These are phyloP conservation scores for Atherix ibis DNA, from an alignment of 2,888 invertebrate genomes.

Conservation along the genomic window DNA sequence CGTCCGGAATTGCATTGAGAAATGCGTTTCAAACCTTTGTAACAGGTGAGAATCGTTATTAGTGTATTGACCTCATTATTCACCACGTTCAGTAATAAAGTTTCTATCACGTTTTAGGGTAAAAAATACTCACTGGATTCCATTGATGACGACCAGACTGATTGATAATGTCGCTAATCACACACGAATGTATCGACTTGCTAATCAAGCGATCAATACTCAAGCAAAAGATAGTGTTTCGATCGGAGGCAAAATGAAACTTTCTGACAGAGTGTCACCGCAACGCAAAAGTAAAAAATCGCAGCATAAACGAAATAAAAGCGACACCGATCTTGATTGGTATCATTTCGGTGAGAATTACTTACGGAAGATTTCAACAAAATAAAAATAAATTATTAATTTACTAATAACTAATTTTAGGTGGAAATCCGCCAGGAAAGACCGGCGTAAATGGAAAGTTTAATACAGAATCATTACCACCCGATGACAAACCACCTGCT, in stretches of 20 bases:
- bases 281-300: conserved; percentile 28
- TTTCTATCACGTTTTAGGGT: no score
- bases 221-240: no score
- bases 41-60: conserved; percentile 5
- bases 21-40: conserved; percentile 13
- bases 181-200: conserved; percentile 12
- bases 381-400: background rate
- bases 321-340: conserved; percentile 57
- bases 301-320: conserved; percentile 53
- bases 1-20: conserved; percentile 14
- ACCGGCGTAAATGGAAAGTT: conserved; percentile 16
- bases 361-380: background rate
- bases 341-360: conserved; percentile 36
- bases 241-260: conserved; percentile 18
- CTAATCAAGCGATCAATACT: conserved; percentile 10
- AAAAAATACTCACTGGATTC: conserved; percentile 13
- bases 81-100: no score
- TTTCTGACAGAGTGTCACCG: conserved; percentile 18
- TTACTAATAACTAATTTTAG: background rate
- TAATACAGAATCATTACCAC: conserved; percentile 11
- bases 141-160: conserved; percentile 14
- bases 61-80: no score
- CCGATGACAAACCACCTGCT: conserved; percentile 11
- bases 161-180: conserved; percentile 15
- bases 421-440: conserved; percentile 5